Base-by-base conservation (phyloP, 2,113 vertebrate species). In the Menura novaehollandiae region DNA sequence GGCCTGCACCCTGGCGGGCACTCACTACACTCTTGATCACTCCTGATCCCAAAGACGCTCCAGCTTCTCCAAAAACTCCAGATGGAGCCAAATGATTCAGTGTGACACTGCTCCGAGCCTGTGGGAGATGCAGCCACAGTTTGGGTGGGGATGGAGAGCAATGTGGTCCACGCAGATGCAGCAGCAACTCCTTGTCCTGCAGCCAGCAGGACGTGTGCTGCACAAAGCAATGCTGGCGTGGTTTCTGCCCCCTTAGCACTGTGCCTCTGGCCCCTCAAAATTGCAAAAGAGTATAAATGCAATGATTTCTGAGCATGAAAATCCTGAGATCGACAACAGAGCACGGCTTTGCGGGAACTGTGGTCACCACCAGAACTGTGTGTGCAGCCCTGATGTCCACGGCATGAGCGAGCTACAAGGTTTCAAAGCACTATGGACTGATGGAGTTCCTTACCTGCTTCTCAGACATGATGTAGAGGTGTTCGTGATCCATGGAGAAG, bases 381-480 rank as follows among this genome's bases (percentile, higher is more conserved):
- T 0, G 7, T 13, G 27, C 27, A 51, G 15, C 23, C 56, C 18
- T 26, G 41, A 37, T 6, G 37, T 4, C 32, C 49, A 5, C 2
- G 53, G 21, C 27, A 32, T 0, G 22, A 27, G 1, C 17, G 59
- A 82, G 49, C 1, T 35, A 20, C 60, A 80, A 53, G 28, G 21
- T 67, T 87, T 24, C 4, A 19, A 30, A 92, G 52, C 20, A 59
- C 14, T 11, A 2, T 0, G 1, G 26, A 22, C 7, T 43, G 32
- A 11, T 2, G 4, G 10, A 9, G 20, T 1, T n/a, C 43, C 98
- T 98, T 93, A 99, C 99, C 99, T 99, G 99, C 90, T 97, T 99
- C 94, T 99, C 99, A 11, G 99, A 99, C 99, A 99, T 99, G 97
- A 99, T 98, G 93, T 99, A 99, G 84, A 99, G 99, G 82, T 99